Percentiles rank a stretch among this genome's conserved stretches.
phyloP scores from a whole-genome alignment of 2,797 vertebrate genomes.

The Enteromius argenteus region DNA sequence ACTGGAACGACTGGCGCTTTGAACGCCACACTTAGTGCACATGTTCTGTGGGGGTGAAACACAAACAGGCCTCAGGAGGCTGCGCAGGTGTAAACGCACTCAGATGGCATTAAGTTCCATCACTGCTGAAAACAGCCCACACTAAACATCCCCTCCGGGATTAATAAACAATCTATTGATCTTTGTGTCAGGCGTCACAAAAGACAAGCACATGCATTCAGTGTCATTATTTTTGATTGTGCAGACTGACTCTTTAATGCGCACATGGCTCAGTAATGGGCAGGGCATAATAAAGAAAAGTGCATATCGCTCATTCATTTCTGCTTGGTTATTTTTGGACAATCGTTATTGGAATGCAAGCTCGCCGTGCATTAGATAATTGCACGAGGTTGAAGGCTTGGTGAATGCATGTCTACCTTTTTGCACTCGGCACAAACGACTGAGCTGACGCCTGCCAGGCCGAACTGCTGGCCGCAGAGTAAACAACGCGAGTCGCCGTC shows the following conservation, averaged over 20 bases:
- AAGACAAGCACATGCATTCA: neutral
- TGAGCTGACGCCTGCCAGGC: slow-evolving; percentile 78
- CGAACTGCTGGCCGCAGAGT: slow-evolving; percentile 88
- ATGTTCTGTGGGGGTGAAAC: slow-evolving; percentile 81
- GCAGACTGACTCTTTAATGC: slow-evolving; percentile 9
- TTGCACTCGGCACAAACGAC: slow-evolving; percentile 92
- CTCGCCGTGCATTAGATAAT: slow-evolving; percentile 30
- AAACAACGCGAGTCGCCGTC: slow-evolving; percentile 89
- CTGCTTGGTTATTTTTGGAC: slow-evolving; percentile 36
- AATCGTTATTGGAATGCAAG: neutral
- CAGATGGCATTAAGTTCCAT: slow-evolving; percentile 55
- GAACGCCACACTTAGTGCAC: slow-evolving; percentile 90
- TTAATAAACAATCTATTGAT: slow-evolving; percentile 50
- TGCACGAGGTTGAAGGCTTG: neutral
- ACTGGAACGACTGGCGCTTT: slow-evolving; percentile 80
- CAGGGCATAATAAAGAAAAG: slow-evolving; percentile 41
- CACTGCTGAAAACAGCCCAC: slow-evolving; percentile 30
- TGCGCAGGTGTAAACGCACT: slow-evolving; percentile 46
- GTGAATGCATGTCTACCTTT: slow-evolving; percentile 78
- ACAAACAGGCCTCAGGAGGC: slow-evolving; percentile 39
- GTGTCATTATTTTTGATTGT: slow-evolving; percentile 2
- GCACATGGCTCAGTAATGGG: slow-evolving; percentile 14
- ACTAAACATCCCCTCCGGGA: slow-evolving; percentile 27
- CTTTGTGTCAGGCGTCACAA: slow-evolving; percentile 7
- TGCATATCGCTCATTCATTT: slow-evolving; percentile 29